Conservation (phyloP, 2,797 vertebrate genomes). For the Microchirus variegatus region DNA sequence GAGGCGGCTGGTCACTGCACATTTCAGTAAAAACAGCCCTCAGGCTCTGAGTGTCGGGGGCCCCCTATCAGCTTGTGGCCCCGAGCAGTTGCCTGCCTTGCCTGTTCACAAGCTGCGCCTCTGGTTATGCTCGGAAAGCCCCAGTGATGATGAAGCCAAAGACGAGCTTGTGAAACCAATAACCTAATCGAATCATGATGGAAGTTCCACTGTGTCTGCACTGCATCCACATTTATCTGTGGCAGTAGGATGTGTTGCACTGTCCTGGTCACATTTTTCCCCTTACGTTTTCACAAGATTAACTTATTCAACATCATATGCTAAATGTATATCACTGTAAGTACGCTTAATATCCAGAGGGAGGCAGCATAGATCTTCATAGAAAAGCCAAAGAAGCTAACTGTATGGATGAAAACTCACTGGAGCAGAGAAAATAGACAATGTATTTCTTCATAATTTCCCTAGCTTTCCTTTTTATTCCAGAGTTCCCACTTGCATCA, state of each 20-base stretch:
- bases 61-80: no score
- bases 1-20: no score
- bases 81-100: no score
- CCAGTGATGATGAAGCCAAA: slow-evolving; percentile 4
- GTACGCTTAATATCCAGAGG: slow-evolving; percentile 42
- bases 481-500: background rate
- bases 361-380: slow-evolving; percentile 50
- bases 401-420: background rate
- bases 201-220: slow-evolving; percentile 9
- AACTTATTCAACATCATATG: background rate
- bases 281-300: background rate
- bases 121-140: slow-evolving; percentile 18
- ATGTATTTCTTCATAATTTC: no score
- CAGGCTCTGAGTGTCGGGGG: no score
- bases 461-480: no score
- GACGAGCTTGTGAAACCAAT: slow-evolving; percentile 61
- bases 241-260: background rate
- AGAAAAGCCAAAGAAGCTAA: background rate
- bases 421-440: no score
- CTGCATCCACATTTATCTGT: background rate
- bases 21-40: no score
- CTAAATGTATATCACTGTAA: background rate
- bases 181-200: slow-evolving; percentile 58
- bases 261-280: background rate
- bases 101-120: no score